These are phyloP conservation scores for Helicoverpa zea DNA, from an alignment of 1,140 invertebrate species.

Conservation along the genomic window DNA sequence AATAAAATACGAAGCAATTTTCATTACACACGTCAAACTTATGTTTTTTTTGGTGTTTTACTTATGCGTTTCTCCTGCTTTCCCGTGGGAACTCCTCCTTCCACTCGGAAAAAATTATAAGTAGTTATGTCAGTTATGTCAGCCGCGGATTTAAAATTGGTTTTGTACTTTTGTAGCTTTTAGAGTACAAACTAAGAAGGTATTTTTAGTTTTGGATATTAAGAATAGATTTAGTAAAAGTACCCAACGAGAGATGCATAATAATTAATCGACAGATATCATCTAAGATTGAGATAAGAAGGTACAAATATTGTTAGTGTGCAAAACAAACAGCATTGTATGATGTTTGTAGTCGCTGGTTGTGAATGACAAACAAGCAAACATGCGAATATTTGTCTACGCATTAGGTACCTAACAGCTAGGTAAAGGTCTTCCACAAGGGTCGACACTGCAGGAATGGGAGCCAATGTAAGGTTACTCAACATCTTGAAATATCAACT, in stretches of 20 bases:
- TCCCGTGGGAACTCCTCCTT: too few relatives aligned
- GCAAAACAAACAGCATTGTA: conserved; percentile 28
- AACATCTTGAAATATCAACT: too few relatives aligned
- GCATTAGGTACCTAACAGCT: conserved; percentile 21
- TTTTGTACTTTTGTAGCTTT: too few relatives aligned
- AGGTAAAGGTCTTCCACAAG: conserved; percentile 18
- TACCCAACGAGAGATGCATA: neutral
- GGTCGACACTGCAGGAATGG: neutral
- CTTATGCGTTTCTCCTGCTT: too few relatives aligned
- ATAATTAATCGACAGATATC: conserved; percentile 5
- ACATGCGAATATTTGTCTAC: conserved; percentile 35
- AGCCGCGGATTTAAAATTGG: too few relatives aligned
- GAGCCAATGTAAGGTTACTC: too few relatives aligned
- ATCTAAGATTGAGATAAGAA: conserved; percentile 19
- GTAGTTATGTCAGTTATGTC: too few relatives aligned
- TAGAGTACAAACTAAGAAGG: neutral
- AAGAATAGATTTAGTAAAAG: neutral
- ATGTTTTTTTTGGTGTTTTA: too few relatives aligned
- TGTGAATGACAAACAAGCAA: conserved; percentile 46
- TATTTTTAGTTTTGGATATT: neutral
- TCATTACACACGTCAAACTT: too few relatives aligned
- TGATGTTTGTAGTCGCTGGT: conserved; percentile 38
- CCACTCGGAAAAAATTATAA: too few relatives aligned
- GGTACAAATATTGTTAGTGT: conserved; percentile 30
- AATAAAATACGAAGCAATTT: too few relatives aligned